Evolutionary conservation across 2,113 vertebrate genomes (phyloP), one percentile per base, ranked within the genome.

Genomic region (Toxotes chatareus): DNA sequence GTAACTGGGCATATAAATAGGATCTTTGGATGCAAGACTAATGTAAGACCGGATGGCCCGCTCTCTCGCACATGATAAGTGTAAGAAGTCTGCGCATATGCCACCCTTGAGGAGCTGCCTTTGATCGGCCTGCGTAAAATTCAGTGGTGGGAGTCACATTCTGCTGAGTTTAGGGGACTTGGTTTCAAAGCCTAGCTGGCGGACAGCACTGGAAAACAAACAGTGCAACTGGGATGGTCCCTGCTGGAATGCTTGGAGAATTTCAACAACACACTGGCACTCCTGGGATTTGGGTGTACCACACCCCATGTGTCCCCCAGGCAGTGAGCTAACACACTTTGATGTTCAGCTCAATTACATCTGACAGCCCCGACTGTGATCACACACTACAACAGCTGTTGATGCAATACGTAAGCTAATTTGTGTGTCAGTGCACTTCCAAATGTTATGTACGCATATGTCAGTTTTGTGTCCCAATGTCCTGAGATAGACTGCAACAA

Each of bases 1-100:
- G 89, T 81, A 92, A 94, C 93, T 27, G 66, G 75, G 86, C 85
- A 79, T 94, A 94, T 93, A 92, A 94, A 95, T 94, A 95, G 92
- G 73, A 81, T 91, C 79, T 88, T 66, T 80, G 79, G 86, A 92
- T 85, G 90, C 89, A 90, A 90, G 79, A 79, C 81, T 77, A 36
- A 27, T 73, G 65, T 73, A 73, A 34, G 76, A 87, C 63, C 0
- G 51, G 78, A 79, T 76, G 82, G 60, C 75, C 65, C 60, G 85
- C 63, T 73, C 82, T 82, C 82, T 85, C 23, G 17, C 61, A 55
- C 56, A 81, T 66, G 76, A 83, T 80, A 86, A 79, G 70, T 79
- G 73, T 83, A 46, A 6, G 65, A 64, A 83, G 79, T 82, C 77
- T 60, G 72, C 65, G 73, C 59, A 55, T 66, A 67, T 80, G 85